These are phyloP conservation scores for Malthinus flaveolus DNA, from an alignment of 2,888 invertebrate genomes.

Conservation along the genomic window DNA sequence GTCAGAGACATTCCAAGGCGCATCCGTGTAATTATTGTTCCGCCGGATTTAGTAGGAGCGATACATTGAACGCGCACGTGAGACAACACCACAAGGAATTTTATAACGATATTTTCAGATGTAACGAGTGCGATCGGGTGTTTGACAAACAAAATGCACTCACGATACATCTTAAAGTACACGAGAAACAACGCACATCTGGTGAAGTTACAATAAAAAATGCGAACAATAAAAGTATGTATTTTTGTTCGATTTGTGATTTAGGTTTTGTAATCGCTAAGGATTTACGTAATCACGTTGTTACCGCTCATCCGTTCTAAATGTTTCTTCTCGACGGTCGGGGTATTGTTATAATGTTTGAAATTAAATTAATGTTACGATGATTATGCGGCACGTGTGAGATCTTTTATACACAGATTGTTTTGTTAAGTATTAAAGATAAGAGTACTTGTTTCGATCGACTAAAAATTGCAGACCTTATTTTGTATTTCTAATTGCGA, in stretches of 20 bases:
- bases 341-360: too few relatives aligned
- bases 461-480: too few relatives aligned
- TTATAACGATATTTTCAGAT: conserved; percentile 58
- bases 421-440: too few relatives aligned
- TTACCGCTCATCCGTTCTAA: conserved; percentile 50
- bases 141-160: conserved; percentile 66
- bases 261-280: conserved; percentile 49
- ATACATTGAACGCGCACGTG: conserved; percentile 66
- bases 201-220: conserved; percentile 39
- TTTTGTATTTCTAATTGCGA: too few relatives aligned
- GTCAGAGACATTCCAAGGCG: conserved; percentile 38
- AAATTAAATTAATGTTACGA: too few relatives aligned
- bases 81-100: conserved; percentile 61
- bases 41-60: conserved; percentile 65
- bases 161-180: conserved; percentile 65
- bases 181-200: conserved; percentile 56
- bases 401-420: too few relatives aligned
- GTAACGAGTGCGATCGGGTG: conserved; percentile 66
- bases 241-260: conserved; percentile 64
- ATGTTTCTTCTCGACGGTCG: background rate
- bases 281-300: conserved; percentile 51
- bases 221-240: conserved; percentile 32
- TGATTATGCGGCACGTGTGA: too few relatives aligned
- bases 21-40: conserved; percentile 64
- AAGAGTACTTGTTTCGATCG: too few relatives aligned